Conservation (phyloP, 30 jellyfish, hydroid and myxozoan species). For the Cassiopea andromeda region DNA sequence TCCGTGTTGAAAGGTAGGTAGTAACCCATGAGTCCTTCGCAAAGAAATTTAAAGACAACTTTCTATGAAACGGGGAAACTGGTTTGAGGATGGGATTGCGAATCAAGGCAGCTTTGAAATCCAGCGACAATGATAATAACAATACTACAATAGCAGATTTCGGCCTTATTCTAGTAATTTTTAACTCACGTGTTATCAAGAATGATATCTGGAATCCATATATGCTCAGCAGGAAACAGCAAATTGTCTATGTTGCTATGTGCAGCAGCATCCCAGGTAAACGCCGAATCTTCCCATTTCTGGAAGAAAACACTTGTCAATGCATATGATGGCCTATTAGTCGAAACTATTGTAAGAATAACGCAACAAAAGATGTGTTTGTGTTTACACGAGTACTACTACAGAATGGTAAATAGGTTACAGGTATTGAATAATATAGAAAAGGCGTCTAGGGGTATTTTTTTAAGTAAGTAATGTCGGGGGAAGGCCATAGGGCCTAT, state of each 20-base stretch:
- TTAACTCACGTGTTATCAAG: slow-evolving; percentile 65
- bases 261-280: slow-evolving; percentile 73
- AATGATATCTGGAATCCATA: slow-evolving; percentile 76
- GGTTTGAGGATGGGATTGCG: neutral
- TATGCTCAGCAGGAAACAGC: slow-evolving; percentile 38
- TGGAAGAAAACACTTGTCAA: neutral
- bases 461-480: too few species aligned
- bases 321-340: too few species aligned
- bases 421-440: too few species aligned
- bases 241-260: slow-evolving; percentile 25
- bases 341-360: too few species aligned
- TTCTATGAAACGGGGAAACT: too few species aligned
- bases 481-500: too few species aligned
- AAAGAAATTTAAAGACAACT: neutral
- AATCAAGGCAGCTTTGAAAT: neutral
- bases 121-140: neutral
- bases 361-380: too few species aligned
- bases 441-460: too few species aligned
- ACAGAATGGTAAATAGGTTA: too few species aligned
- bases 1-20: too few species aligned
- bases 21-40: too few species aligned
- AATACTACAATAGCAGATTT: neutral
- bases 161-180: neutral
- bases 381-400: too few species aligned
- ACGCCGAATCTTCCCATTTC: slow-evolving; percentile 71